Percentiles rank a stretch among this genome's conserved stretches.
Conservation (phyloP, 2,888 invertebrate genomes). For the Nephrotoma guestfalica region DNA sequence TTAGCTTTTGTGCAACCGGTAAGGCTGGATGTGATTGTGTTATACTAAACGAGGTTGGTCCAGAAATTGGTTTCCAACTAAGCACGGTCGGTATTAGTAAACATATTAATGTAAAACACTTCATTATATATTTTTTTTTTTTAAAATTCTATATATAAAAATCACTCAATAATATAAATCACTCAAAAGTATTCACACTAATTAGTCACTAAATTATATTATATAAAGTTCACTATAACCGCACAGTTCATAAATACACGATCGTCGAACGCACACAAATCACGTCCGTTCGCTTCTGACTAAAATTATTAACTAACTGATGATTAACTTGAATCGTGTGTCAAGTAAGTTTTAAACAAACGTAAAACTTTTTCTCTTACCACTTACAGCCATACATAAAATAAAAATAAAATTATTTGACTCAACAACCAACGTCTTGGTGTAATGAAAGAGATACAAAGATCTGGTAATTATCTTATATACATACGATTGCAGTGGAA, state of each 20-base stretch:
- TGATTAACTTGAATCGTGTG: not conserved
- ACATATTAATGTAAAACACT: not conserved
- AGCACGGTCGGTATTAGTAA: not conserved
- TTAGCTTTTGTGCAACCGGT: slow-evolving; percentile 11
- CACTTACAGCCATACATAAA: not conserved
- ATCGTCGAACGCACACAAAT: not conserved
- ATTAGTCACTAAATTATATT: not conserved
- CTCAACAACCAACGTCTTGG: not conserved
- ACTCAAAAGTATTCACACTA: not conserved
- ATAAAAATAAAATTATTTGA: not conserved
- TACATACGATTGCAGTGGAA: not conserved
- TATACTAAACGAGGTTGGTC: slow-evolving; percentile 18
- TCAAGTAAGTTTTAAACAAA: not conserved
- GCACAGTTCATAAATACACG: not conserved
- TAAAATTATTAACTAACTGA: not conserved
- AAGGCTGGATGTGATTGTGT: slow-evolving; percentile 27
- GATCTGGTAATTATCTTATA: not conserved
- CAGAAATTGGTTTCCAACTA: slow-evolving; percentile 23
- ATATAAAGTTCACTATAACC: not conserved
- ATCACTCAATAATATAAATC: not conserved
- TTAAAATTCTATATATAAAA: not conserved
- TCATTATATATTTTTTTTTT: not conserved
- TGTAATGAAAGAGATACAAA: not conserved
- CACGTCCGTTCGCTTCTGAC: not conserved
- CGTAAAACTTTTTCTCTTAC: not conserved